phyloP scores from a whole-genome alignment of 2,113 vertebrate genomes.

The Promerops cafer region DNA sequence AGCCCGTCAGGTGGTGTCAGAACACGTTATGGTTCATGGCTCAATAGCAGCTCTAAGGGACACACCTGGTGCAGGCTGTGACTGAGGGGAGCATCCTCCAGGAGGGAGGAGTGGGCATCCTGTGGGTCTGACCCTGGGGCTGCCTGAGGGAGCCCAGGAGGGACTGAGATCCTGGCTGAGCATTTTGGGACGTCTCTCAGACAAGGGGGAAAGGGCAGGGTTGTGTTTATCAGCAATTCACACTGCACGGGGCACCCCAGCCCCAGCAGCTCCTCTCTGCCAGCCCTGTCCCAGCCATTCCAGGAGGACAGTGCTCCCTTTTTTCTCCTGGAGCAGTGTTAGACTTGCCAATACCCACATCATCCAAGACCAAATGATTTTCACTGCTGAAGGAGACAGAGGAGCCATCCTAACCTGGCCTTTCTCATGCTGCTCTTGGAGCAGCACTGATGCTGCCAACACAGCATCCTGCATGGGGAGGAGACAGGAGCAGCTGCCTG shows the following conservation, averaged over 20 bases:
- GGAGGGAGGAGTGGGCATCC: neutral
- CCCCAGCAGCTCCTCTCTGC: neutral
- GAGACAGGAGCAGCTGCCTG: neutral
- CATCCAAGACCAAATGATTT: neutral
- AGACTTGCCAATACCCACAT: neutral
- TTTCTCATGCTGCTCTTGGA: neutral
- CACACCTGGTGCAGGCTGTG: neutral
- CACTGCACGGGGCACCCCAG: fast-evolving
- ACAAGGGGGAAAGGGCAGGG: neutral
- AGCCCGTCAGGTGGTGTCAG: constrained; percentile 41
- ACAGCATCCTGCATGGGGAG: neutral
- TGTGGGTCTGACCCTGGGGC: fast-evolving
- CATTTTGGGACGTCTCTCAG: neutral
- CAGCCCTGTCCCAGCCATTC: neutral
- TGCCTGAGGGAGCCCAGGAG: neutral
- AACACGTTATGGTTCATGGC: constrained; percentile 45
- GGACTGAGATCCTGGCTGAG: neutral
- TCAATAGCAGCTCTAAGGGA: constrained; percentile 24
- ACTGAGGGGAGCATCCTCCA: neutral
- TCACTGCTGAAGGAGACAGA: neutral
- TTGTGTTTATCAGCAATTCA: neutral
- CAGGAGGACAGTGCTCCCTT: neutral
- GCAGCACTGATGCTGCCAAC: neutral
- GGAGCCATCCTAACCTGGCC: neutral
- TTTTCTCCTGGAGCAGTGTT: fast-evolving